Conservation (phyloP, 2,888 invertebrate genomes). For the Zhengitettix transpicula region DNA sequence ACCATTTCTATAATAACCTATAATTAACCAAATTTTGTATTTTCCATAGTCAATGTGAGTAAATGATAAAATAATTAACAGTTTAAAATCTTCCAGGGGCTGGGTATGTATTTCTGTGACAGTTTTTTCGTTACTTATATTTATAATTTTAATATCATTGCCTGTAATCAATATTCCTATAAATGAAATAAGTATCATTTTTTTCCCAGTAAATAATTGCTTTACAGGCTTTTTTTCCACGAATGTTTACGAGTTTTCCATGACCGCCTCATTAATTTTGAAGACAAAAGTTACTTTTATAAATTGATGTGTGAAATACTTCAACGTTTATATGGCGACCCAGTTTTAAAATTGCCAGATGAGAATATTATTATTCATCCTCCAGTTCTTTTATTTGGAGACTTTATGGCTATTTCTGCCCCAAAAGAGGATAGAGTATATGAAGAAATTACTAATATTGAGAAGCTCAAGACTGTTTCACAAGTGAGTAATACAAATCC, state of each 20-base stretch:
- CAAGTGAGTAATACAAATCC: slow-evolving; percentile 28
- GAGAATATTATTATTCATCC: slow-evolving; percentile 37
- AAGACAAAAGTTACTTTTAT: slow-evolving; percentile 69
- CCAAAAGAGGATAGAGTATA: slow-evolving; percentile 58
- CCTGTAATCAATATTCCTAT: too few species aligned
- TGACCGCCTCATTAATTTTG: slow-evolving; percentile 66
- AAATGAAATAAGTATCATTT: too few species aligned
- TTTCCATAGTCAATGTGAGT: too few species aligned
- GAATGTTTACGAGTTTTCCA: slow-evolving; percentile 85
- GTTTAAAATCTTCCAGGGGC: too few species aligned
- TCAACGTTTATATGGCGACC: slow-evolving; percentile 40
- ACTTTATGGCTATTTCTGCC: slow-evolving; percentile 62
- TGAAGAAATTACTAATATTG: slow-evolving; percentile 61
- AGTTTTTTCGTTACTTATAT: too few species aligned
- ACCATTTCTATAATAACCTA: too few species aligned
- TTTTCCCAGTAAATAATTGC: background rate
- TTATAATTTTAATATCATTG: too few species aligned
- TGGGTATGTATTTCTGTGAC: too few species aligned
- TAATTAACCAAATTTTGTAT: too few species aligned
- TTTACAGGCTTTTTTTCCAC: slow-evolving; percentile 67
- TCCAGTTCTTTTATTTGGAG: slow-evolving; percentile 64
- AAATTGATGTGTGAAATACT: slow-evolving; percentile 51
- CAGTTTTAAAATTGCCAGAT: slow-evolving; percentile 41
- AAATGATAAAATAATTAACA: too few species aligned
- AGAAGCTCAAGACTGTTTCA: slow-evolving; percentile 50